Percentiles rank a stretch among this genome's conserved stretches.
phyloP scores from a whole-genome alignment of 2,113 vertebrate species.

The Vireo altiloquus region DNA sequence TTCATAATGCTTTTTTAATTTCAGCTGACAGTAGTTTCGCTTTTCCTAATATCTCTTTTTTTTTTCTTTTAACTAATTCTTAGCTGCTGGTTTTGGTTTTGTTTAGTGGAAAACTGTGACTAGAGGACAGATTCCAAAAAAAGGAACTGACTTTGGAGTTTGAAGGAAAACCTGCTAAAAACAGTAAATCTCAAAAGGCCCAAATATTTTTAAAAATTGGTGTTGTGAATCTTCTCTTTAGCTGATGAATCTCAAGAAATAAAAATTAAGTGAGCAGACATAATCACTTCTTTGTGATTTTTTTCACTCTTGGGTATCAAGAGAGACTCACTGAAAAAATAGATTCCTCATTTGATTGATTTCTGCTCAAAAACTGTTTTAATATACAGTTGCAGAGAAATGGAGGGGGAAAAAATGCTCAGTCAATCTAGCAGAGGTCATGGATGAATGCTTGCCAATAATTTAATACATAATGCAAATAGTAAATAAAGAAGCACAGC shows the following conservation, averaged over 20 bases:
- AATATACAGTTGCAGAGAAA: neutral
- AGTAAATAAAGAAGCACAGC: neutral
- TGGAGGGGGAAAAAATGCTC: neutral
- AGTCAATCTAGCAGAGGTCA: neutral
- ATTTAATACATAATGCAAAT: neutral
- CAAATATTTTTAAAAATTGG: neutral
- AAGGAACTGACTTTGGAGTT: neutral
- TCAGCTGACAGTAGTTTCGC: neutral
- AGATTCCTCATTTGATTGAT: neutral
- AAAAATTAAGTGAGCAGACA: neutral
- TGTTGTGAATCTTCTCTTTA: neutral
- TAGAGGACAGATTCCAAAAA: neutral
- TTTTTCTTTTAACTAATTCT: neutral
- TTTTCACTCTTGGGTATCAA: neutral
- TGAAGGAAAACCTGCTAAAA: neutral
- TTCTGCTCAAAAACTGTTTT: neutral
- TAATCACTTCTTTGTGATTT: neutral
- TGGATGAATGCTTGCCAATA: neutral
- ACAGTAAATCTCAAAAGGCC: neutral
- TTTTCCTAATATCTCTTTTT: neutral
- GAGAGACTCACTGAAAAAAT: neutral
- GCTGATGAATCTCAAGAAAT: neutral
- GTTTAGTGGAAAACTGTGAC: neutral
- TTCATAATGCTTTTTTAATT: neutral
- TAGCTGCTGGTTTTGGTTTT: neutral